phyloP scores from a whole-genome alignment of 2,797 vertebrate species.

The Babyrousa celebensis region DNA sequence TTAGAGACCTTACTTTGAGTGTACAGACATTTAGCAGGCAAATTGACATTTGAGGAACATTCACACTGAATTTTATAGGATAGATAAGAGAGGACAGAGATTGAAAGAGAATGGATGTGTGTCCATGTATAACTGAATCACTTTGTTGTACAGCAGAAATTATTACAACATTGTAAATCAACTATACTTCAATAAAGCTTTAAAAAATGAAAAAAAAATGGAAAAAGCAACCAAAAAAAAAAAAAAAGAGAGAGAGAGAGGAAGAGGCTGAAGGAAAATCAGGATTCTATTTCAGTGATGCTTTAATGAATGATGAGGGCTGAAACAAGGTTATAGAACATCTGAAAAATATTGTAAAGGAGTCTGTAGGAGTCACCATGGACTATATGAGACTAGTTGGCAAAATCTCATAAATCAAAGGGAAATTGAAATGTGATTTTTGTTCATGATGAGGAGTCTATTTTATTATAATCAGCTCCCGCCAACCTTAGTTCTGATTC shows the following conservation, averaged over 20 bases:
- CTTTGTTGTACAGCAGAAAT: no score
- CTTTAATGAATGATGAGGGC: not conserved
- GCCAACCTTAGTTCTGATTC: not conserved
- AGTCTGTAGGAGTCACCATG: not conserved
- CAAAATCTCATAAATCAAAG: not conserved
- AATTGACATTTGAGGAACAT: not conserved
- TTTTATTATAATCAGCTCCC: slow-evolving; percentile 19
- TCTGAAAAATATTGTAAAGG: slow-evolving; percentile 28
- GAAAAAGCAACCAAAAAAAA: no score
- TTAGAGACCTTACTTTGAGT: slow-evolving; percentile 30
- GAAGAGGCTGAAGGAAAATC: slow-evolving; percentile 1
- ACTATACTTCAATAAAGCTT: no score
- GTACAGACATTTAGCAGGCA: not conserved
- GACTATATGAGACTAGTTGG: not conserved
- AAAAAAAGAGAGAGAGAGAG: no score
- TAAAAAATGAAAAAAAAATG: no score
- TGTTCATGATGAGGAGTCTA: not conserved
- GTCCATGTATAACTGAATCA: no score
- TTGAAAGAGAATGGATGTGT: not conserved
- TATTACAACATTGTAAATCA: no score
- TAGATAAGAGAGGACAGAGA: not conserved
- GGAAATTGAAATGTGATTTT: not conserved
- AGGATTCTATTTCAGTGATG: not conserved
- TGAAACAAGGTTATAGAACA: not conserved
- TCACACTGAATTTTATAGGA: not conserved